Evolutionary conservation across 2,113 vertebrate genomes (phyloP).

Genomic region (Phrynosoma platyrhinos): DNA sequence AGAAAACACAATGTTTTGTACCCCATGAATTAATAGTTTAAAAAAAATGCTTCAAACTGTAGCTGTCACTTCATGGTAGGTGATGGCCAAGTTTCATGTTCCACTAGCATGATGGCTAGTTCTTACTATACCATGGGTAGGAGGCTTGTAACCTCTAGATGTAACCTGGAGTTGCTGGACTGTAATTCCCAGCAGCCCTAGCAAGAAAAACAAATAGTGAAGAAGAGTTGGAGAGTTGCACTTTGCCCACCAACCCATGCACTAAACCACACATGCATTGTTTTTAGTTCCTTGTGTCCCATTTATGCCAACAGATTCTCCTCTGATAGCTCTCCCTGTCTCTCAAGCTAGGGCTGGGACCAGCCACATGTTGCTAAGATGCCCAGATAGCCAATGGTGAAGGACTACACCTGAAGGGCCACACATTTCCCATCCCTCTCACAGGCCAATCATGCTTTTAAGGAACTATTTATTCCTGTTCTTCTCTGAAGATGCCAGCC

Average conservation of each 20-base stretch:
- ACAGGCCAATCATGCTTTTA: neutral
- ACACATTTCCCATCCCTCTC: neutral
- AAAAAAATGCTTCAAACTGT: neutral
- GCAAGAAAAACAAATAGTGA: too few relatives aligned
- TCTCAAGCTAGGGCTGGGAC: too few relatives aligned
- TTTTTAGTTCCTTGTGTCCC: neutral
- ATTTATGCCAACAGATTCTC: neutral
- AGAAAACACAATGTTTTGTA: neutral
- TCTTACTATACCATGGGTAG: too few relatives aligned
- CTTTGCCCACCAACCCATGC: too few relatives aligned
- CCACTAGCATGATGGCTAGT: too few relatives aligned
- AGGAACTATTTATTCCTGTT: neutral
- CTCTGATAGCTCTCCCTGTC: neutral
- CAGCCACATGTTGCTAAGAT: too few relatives aligned
- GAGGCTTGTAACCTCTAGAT: too few relatives aligned
- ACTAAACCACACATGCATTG: neutral
- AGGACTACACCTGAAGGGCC: neutral
- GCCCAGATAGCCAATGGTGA: neutral
- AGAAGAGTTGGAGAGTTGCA: too few relatives aligned
- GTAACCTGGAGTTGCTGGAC: too few relatives aligned
- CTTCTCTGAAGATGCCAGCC: too few relatives aligned
- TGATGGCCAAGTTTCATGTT: too few relatives aligned
- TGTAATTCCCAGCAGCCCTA: too few relatives aligned
- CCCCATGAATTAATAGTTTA: neutral
- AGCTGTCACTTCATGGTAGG: neutral